Base-by-base conservation (phyloP, 2,113 vertebrate species). In the Orientallactaga bullata region DNA sequence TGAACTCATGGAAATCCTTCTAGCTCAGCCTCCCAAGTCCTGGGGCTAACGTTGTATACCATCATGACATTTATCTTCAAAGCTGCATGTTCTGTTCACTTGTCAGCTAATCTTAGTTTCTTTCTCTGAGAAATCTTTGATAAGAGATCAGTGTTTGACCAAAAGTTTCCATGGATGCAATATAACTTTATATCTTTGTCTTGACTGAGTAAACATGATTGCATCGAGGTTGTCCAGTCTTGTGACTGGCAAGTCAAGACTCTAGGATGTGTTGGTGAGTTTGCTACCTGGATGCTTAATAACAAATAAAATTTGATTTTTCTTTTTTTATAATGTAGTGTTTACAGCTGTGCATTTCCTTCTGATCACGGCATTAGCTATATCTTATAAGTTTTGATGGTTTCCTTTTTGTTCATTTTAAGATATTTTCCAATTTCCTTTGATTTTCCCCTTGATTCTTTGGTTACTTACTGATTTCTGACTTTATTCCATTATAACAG, bases 371-470 rank as follows among this genome's bases (percentile, higher is more conserved):
- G 71, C 83, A 85, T 74, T 90, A 66, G 39, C 85, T 60, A 4
- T 58, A 26, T 39, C 61, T 77, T 5, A 0, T 16, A 76, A 26
- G n/a, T 91, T 92, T 88, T 61, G 4, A 24, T 55, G 18, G 87
- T 28, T 90, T 88, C 26, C 16, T 82, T 90, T 94, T 90, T 72
- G n/a, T 82, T 65, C 61, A 68, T 88, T 71, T 61, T 58, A 78
- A 85, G 66, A 8, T 80, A 55, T 80, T 88, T 93, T 80, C 66
- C 83, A 26, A n/a, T 91, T 78, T 86, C 15, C 66, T 73, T 79
- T 69, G 35, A 23, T 72, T 30, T 87, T 91, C 12, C 55, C 55
- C 55, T 55, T 17, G 30, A n/a, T 21, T 12, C 20, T 17, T 83
- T 65, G 39, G 21, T 69, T 72, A n/a, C 88, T 61, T 76, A 55